Conservation (phyloP, 1,140 invertebrate genomes). For the Zaprionus capensis region DNA sequence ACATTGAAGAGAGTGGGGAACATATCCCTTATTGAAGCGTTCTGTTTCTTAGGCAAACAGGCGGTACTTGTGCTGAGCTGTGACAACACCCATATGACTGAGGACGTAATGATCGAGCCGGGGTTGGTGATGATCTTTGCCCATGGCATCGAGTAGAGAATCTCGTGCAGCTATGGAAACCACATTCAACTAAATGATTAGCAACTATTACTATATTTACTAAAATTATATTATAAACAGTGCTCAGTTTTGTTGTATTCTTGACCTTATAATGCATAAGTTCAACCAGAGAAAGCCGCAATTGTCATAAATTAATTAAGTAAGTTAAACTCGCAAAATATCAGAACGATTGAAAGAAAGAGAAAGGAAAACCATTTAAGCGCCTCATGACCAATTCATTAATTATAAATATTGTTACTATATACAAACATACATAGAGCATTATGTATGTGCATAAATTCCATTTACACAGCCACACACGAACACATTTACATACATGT, state of each 20-base stretch:
- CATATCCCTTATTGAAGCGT: constrained; percentile 21
- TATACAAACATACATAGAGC: background rate
- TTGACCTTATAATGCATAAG: constrained; percentile 52
- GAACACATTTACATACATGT: constrained; percentile 11
- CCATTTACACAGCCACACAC: constrained; percentile 32
- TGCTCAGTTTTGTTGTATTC: constrained; percentile 79
- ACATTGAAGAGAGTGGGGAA: background rate
- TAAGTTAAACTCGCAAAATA: constrained; percentile 45
- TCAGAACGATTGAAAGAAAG: constrained; percentile 1
- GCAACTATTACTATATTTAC: constrained; percentile 47
- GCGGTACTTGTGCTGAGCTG: constrained; percentile 97
- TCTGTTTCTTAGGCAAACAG: constrained; percentile 87
- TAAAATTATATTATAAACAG: constrained; percentile 51
- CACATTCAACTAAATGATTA: constrained; percentile 48
- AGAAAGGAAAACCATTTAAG: constrained; percentile 58
- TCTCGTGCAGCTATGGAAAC: background rate
- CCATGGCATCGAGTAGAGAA: constrained; percentile 92
- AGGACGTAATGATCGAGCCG: constrained; percentile 97
- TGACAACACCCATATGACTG: constrained; percentile 97
- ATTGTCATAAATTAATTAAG: constrained; percentile 34
- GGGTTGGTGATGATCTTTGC: constrained; percentile 99
- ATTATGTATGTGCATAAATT: constrained; percentile 50
- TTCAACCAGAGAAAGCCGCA: constrained; percentile 24
- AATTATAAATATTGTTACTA: constrained; percentile 43
- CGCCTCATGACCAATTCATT: constrained; percentile 66